Evolutionary conservation across 2,888 invertebrate species (phyloP).

Genomic region (Gymnosoma rotundatum): DNA sequence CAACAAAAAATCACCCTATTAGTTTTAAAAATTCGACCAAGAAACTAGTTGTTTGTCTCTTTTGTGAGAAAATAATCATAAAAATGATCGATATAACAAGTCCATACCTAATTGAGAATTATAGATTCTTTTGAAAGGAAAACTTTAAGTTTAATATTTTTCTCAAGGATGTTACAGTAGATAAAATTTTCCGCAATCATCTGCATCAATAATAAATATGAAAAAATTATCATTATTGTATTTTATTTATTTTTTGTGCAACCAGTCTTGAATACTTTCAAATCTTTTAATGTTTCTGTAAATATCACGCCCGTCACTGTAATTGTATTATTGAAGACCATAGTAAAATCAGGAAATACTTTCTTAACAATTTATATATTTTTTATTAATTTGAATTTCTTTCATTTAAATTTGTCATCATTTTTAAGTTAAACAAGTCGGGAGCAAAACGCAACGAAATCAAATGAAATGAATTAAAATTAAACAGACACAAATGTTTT

Average conservation of each 20-base stretch:
- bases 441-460: neutral
- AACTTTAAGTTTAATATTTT: slow-evolving; percentile 5
- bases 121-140: slow-evolving; percentile 1
- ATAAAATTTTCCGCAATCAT: neutral
- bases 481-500: slow-evolving; percentile 1
- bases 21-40: neutral
- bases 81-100: slow-evolving; percentile 12
- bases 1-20: neutral
- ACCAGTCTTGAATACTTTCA: neutral
- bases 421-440: slow-evolving; percentile 1
- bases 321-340: neutral
- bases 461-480: neutral
- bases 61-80: neutral
- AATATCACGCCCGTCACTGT: neutral
- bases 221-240: too few relatives aligned
- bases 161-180: neutral
- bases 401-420: slow-evolving; percentile 43
- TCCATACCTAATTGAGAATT: slow-evolving; percentile 24
- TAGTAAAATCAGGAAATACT: slow-evolving; percentile 31
- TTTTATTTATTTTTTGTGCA: neutral
- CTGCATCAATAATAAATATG: too few relatives aligned
- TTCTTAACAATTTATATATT: slow-evolving; percentile 27
- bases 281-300: neutral
- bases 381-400: slow-evolving; percentile 14
- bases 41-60: neutral